Base-by-base conservation (phyloP, 2,888 invertebrate species). In the Perizoma flavofasciatum region DNA sequence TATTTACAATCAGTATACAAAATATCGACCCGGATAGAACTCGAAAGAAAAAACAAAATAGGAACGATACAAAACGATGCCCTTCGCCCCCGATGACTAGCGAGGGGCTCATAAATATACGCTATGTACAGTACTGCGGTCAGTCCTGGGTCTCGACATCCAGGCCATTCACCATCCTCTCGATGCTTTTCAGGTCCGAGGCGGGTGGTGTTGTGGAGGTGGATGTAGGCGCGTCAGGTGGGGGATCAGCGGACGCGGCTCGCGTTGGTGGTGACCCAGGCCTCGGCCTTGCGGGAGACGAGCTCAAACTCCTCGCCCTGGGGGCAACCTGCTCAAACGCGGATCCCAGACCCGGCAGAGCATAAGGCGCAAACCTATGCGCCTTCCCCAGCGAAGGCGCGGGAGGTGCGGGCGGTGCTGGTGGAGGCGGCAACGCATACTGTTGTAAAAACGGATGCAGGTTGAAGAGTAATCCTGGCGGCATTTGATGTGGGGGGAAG, bases 121-220 rank as follows among this genome's bases (percentile, higher is more conserved):
- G 84, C 84, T 91, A 91, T 91, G 73, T 91, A 91, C 91, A 91
- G 74, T 73, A 75, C 67, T 73, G 75, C 75, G 82, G 80, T 90
- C 89, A 91, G 88, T 92, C 92, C 90, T 86, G 94, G 70, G 95
- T 94, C 85, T 96, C 96, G 70, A 97, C 97, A 85, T 98, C 98
- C 67, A 98, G 93, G 10, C 98, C 98, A 89, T 98, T 98, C 72
- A 98, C 98, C 98, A 98, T 98, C 85, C 98, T 97, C 92, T 98
- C 98, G 92, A 98, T 98, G 86, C 96, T 98, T 90, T 98, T 98
- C 72, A 98, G 94, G 89, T 98, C 98, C 65, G 95, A 96, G 46
- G 96, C 94, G 41, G 94, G 94, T 66, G 93, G 94, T 67, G 94
- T 95, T 70, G 83, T 77, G 59, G 89, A 82, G 53, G 93, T 84